Evolutionary conservation across 2,888 invertebrate species (phyloP).

Genomic region (Tetragnatha montana): DNA sequence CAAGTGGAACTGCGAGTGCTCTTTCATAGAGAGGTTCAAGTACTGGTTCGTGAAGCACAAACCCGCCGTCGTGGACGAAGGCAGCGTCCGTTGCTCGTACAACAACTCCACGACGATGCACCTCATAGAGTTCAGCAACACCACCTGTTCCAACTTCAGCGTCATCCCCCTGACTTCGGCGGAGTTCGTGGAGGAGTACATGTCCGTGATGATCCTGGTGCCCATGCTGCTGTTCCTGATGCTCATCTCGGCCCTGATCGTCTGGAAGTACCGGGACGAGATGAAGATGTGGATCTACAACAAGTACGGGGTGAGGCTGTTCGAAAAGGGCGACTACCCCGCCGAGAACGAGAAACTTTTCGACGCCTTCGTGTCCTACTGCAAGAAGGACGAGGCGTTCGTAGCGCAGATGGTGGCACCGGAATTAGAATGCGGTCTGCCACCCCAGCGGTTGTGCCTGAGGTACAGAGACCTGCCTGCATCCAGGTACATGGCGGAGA

Average conservation of each 20-base stretch:
- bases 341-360: constrained; percentile 86
- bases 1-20: constrained; percentile 90
- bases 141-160: constrained; percentile 73
- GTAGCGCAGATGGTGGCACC: constrained; percentile 89
- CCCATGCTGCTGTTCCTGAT: constrained; percentile 83
- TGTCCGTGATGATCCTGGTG: constrained; percentile 84
- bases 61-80: constrained; percentile 78
- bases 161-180: constrained; percentile 79
- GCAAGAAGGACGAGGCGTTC: constrained; percentile 91
- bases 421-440: constrained; percentile 83
- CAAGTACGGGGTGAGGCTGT: constrained; percentile 86
- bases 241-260: constrained; percentile 82
- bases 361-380: constrained; percentile 93
- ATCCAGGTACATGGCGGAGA: constrained; percentile 84
- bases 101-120: constrained; percentile 71
- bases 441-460: constrained; percentile 88
- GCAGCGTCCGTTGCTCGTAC: constrained; percentile 70
- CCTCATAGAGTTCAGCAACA: constrained; percentile 72
- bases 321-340: constrained; percentile 82
- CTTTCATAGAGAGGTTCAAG: constrained; percentile 85
- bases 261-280: constrained; percentile 87
- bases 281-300: constrained; percentile 88
- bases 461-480: constrained; percentile 91
- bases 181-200: constrained; percentile 85
- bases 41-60: constrained; percentile 85